Percentiles rank a stretch among this genome's conserved stretches.
These are phyloP conservation scores for Chelonoidis abingdonii DNA, from an alignment of 2,113 vertebrate species.

Conservation along the genomic window DNA sequence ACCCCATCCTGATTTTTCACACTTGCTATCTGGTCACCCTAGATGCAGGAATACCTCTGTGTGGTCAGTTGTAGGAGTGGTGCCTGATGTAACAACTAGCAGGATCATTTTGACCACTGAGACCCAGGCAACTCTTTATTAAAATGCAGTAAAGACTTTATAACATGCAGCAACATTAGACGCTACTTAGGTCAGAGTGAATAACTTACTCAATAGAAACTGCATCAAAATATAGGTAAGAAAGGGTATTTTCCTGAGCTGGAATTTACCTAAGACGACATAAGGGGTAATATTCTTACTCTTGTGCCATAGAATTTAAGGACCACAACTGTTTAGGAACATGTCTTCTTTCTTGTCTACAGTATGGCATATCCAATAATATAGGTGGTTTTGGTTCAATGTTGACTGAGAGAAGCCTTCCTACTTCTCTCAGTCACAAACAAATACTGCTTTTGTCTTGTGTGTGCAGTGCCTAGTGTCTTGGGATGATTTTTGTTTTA, in stretches of 20 bases:
- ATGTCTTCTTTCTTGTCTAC: not conserved
- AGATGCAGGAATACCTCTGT: not conserved
- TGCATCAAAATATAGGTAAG: not conserved
- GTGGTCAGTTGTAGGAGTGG: not conserved
- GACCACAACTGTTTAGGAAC: not conserved
- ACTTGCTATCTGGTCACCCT: too few relatives aligned
- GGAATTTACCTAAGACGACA: not conserved
- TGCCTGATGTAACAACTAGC: not conserved
- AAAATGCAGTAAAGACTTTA: not conserved
- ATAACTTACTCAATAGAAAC: not conserved
- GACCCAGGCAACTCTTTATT: not conserved
- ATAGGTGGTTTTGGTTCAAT: not conserved
- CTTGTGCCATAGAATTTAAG: not conserved
- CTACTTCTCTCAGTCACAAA: not conserved
- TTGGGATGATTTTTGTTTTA: not conserved
- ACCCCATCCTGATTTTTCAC: too few relatives aligned
- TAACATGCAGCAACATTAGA: not conserved
- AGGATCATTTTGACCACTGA: not conserved
- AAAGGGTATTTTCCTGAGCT: not conserved
- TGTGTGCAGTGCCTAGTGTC: accelerated
- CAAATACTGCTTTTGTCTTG: not conserved
- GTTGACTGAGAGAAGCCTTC: not conserved
- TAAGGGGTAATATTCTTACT: not conserved
- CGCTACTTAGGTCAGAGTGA: not conserved
- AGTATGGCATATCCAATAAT: not conserved